Evolutionary conservation across 2,888 invertebrate genomes (phyloP).

Genomic region (Acrocyrtus sp.): DNA sequence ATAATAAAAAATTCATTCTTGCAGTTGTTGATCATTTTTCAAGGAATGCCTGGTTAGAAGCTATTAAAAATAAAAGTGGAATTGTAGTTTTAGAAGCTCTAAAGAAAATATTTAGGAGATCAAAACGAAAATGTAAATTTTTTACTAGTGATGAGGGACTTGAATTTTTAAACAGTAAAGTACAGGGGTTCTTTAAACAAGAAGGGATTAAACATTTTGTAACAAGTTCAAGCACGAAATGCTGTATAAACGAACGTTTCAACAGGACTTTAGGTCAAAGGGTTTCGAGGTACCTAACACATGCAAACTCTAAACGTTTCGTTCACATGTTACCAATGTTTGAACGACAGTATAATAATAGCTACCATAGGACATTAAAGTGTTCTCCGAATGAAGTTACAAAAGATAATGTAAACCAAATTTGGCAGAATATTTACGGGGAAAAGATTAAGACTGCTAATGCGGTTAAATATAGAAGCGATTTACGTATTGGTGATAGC

Average conservation of each 20-base stretch:
- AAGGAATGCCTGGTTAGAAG: slow-evolving; percentile 32
- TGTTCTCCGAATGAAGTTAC: no score
- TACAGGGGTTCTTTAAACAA: neutral
- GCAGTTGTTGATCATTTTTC: slow-evolving; percentile 25
- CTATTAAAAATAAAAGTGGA: slow-evolving; percentile 25
- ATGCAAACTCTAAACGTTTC: slow-evolving; percentile 8
- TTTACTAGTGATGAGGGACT: slow-evolving; percentile 25
- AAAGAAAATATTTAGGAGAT: slow-evolving; percentile 21
- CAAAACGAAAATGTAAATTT: neutral
- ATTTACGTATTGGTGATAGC: no score
- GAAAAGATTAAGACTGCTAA: no score
- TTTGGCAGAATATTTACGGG: no score
- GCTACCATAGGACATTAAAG: no score
- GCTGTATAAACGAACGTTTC: slow-evolving; percentile 15
- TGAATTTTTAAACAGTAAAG: slow-evolving; percentile 32
- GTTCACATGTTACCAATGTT: no score
- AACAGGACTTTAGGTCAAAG: slow-evolving; percentile 12
- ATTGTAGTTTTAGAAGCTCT: slow-evolving; percentile 8
- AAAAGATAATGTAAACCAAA: no score
- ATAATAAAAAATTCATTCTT: slow-evolving; percentile 36
- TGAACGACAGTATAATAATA: no score
- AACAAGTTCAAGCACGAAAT: slow-evolving; percentile 7
- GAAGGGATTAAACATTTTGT: slow-evolving; percentile 26
- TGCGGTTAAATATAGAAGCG: no score
- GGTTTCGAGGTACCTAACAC: slow-evolving; percentile 8